Conservation (phyloP, 2,797 vertebrate species). For the Neosilurus hyrtlii region DNA sequence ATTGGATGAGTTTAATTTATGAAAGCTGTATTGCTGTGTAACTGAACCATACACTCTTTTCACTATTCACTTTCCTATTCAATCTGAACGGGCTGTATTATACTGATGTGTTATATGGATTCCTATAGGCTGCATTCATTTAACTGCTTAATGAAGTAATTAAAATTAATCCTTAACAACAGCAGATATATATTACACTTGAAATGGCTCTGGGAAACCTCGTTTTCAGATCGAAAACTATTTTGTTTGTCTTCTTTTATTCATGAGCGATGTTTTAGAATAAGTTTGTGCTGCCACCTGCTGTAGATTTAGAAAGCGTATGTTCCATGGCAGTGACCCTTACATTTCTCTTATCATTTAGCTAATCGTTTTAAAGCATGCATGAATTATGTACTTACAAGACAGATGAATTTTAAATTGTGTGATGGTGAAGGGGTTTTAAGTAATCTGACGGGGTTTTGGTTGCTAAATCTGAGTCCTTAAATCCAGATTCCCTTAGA, state of each 20-base stretch:
- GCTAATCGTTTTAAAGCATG: neutral
- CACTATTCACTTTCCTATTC: neutral
- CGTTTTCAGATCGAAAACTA: neutral
- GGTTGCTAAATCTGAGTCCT: neutral
- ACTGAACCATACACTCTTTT: neutral
- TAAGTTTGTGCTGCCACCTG: conserved; percentile 71
- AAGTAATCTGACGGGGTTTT: neutral
- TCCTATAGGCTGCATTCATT: neutral
- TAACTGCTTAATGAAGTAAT: neutral
- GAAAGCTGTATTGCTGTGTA: neutral
- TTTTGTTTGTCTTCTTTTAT: neutral
- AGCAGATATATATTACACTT: neutral
- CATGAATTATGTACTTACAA: neutral
- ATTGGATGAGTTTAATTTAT: neutral
- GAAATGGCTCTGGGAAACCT: neutral
- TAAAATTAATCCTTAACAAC: neutral
- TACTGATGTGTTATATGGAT: neutral
- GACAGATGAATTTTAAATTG: neutral
- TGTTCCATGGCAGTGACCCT: neutral
- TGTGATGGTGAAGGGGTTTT: neutral
- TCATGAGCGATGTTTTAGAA: conserved; percentile 32
- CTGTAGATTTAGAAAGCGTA: conserved; percentile 54
- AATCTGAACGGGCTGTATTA: neutral
- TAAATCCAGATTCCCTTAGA: neutral
- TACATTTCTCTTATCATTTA: neutral